Conservation (phyloP, 2,797 vertebrate genomes). For the Chiloscyllium punctatum region DNA sequence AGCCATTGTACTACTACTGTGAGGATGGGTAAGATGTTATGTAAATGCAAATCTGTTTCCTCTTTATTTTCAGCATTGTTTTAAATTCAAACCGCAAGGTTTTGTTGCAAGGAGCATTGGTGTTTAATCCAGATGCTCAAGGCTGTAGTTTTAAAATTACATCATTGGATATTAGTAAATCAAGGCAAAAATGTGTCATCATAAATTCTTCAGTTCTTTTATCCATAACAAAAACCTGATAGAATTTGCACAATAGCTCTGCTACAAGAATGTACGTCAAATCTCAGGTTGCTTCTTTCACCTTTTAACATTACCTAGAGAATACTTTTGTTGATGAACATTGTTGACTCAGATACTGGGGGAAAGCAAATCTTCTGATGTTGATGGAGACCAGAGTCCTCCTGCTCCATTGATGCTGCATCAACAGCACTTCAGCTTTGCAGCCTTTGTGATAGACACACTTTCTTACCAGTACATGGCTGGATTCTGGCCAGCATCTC, state of each 20-base stretch:
- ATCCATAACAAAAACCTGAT: neutral
- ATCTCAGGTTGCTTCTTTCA: neutral
- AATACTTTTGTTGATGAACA: neutral
- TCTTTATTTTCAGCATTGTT: neutral
- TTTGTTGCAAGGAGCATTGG: neutral
- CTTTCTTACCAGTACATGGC: neutral
- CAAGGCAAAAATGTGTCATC: neutral
- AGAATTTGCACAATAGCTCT: neutral
- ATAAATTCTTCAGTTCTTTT: neutral
- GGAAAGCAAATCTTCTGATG: neutral
- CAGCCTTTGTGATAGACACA: neutral
- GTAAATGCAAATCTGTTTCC: neutral
- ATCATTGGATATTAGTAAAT: neutral
- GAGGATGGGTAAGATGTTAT: neutral
- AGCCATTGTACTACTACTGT: no score
- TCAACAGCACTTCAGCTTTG: neutral
- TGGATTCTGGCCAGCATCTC: neutral
- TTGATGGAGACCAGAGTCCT: neutral
- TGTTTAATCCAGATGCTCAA: neutral
- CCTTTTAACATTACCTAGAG: neutral
- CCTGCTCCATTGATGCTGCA: neutral
- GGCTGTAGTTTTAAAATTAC: neutral
- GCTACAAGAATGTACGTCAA: neutral
- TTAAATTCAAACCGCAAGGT: neutral
- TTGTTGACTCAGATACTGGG: neutral